phyloP scores from a whole-genome alignment of 2,888 invertebrate genomes.

The Caenorhabditis japonica region DNA sequence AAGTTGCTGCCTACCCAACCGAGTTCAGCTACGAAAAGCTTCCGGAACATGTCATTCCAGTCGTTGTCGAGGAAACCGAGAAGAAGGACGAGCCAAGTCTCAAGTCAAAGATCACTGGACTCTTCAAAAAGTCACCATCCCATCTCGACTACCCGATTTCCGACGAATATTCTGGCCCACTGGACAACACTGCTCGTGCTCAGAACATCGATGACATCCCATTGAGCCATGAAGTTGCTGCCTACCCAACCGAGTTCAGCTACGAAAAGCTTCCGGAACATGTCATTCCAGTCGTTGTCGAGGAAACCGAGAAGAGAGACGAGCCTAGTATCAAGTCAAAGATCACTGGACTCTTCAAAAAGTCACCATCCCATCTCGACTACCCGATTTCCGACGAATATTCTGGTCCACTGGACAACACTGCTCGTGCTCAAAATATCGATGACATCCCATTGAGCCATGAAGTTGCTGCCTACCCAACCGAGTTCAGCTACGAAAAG shows the following conservation, averaged over 20 bases:
- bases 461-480: conserved; percentile 44
- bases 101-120: conserved; percentile 44
- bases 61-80: conserved; percentile 22
- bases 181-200: conserved; percentile 51
- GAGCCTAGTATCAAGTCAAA: conserved; percentile 43
- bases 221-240: conserved; percentile 40
- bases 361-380: conserved; percentile 53
- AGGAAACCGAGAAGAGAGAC: conserved; percentile 41
- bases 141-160: conserved; percentile 56
- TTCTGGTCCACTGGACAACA: conserved; percentile 53
- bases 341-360: conserved; percentile 43
- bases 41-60: conserved; percentile 14
- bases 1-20: conserved; percentile 34
- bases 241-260: conserved; percentile 35
- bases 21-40: conserved; percentile 18
- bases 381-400: conserved; percentile 46
- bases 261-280: conserved; percentile 37
- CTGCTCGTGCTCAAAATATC: conserved; percentile 29
- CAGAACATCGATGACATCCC: conserved; percentile 53
- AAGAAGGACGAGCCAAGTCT: conserved; percentile 29
- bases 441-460: conserved; percentile 36
- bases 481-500: conserved; percentile 40
- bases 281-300: conserved; percentile 15
- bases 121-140: conserved; percentile 51
- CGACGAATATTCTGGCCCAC: conserved; percentile 50